Evolutionary conservation across 1,140 invertebrate species (phyloP).

Genomic region (Zaprionus taronus): DNA sequence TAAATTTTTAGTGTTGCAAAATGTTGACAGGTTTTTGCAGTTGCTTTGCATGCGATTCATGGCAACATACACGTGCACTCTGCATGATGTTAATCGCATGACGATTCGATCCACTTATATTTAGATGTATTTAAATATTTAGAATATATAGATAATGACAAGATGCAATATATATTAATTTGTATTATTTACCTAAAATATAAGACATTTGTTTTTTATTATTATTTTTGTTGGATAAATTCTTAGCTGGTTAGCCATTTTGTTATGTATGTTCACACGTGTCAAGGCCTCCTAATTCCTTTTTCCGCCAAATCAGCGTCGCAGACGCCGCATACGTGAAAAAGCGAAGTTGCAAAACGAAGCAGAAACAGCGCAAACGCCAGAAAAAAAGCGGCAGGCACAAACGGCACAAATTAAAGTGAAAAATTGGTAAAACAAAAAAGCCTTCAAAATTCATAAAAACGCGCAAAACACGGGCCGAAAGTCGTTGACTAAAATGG

Average conservation of each 20-base stretch:
- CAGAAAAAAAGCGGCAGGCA: slow-evolving; percentile 49
- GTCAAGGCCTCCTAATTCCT: slow-evolving; percentile 33
- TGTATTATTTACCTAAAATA: background rate
- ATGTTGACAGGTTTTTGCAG: slow-evolving; percentile 2
- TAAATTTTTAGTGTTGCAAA: slow-evolving; percentile 30
- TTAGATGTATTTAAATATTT: background rate
- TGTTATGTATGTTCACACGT: slow-evolving; percentile 24
- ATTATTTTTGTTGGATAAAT: background rate
- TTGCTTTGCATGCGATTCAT: background rate
- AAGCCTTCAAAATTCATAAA: slow-evolving; percentile 67
- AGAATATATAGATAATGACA: background rate
- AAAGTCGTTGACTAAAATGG: slow-evolving; percentile 77
- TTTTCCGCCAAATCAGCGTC: slow-evolving; percentile 77
- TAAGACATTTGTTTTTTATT: background rate
- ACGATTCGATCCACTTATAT: background rate
- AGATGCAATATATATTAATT: no score
- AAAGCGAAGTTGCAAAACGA: slow-evolving; percentile 68
- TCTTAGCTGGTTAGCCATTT: slow-evolving; percentile 18
- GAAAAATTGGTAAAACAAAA: slow-evolving; percentile 43
- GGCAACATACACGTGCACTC: slow-evolving; percentile 7
- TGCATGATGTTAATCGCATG: slow-evolving; percentile 6
- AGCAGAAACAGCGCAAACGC: slow-evolving; percentile 51
- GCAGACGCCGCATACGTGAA: slow-evolving; percentile 60
- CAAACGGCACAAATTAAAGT: slow-evolving; percentile 26
- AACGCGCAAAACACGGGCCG: slow-evolving; percentile 56